These are phyloP conservation scores for Tipula lateralis DNA, from an alignment of 2,888 invertebrate species.

Conservation along the genomic window DNA sequence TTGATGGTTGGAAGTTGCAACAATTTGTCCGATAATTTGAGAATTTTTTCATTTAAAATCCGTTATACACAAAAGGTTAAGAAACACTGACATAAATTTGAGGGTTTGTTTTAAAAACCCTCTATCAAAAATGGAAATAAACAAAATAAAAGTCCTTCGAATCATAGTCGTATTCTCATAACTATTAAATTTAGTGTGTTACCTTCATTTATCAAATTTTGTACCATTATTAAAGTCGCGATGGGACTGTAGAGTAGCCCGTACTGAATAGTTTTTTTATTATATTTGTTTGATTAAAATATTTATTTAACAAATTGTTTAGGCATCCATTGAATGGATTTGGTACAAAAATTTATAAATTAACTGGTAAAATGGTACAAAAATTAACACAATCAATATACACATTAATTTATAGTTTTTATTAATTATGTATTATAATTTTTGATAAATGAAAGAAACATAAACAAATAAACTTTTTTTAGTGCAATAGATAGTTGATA, in stretches of 20 bases:
- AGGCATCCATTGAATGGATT: background rate
- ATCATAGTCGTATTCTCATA: background rate
- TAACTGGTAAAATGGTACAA: background rate
- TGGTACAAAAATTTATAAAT: background rate
- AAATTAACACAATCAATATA: background rate
- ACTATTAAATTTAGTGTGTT: background rate
- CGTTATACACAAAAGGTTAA: background rate
- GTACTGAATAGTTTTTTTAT: background rate
- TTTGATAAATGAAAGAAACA: constrained; percentile 6
- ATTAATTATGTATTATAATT: background rate
- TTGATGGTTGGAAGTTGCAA: too few species aligned
- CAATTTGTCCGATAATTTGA: too few species aligned
- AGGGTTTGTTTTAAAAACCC: constrained; percentile 1
- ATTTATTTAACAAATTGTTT: too few species aligned
- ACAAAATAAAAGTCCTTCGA: background rate
- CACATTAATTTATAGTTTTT: background rate
- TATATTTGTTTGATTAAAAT: background rate
- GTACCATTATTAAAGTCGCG: background rate
- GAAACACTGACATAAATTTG: background rate
- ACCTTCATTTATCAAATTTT: background rate
- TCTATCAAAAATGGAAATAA: background rate
- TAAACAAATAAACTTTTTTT: background rate
- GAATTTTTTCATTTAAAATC: too few species aligned
- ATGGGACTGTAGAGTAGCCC: background rate
- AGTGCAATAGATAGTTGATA: constrained; percentile 19